These are phyloP conservation scores for Pituophis catenifer DNA, from an alignment of 2,113 vertebrate genomes.

Conservation along the genomic window DNA sequence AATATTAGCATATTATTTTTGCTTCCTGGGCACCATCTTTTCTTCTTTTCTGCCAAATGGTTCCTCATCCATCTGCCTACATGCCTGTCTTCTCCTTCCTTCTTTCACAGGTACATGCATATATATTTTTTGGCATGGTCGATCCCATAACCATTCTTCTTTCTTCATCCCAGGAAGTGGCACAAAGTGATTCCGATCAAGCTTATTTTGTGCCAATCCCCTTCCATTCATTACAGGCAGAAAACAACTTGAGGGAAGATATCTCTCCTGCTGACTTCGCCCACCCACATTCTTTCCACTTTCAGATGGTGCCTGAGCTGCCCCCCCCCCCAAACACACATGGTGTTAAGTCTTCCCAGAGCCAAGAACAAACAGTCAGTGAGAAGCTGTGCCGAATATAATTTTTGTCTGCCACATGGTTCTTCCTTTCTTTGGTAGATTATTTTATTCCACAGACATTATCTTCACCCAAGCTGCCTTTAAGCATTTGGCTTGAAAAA, in stretches of 20 bases:
- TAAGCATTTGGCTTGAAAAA: background rate
- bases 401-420: background rate
- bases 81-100: too few relatives aligned
- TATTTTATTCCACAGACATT: background rate
- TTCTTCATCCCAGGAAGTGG: background rate
- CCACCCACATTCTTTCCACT: background rate
- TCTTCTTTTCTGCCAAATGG: background rate
- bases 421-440: background rate
- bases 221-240: background rate
- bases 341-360: background rate
- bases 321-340: background rate
- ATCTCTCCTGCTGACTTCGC: background rate
- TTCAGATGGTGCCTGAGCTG: background rate
- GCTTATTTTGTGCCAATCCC: background rate
- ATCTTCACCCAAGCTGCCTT: background rate
- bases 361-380: slow-evolving; percentile 8
- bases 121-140: background rate
- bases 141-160: too few relatives aligned
- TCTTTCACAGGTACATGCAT: background rate
- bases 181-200: background rate
- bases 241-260: background rate
- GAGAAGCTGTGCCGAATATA: background rate
- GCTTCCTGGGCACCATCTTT: background rate
- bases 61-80: background rate
- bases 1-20: background rate